These are phyloP conservation scores for Periophthalmodon schlosseri DNA, from an alignment of 2,113 vertebrate species.

Conservation along the genomic window DNA sequence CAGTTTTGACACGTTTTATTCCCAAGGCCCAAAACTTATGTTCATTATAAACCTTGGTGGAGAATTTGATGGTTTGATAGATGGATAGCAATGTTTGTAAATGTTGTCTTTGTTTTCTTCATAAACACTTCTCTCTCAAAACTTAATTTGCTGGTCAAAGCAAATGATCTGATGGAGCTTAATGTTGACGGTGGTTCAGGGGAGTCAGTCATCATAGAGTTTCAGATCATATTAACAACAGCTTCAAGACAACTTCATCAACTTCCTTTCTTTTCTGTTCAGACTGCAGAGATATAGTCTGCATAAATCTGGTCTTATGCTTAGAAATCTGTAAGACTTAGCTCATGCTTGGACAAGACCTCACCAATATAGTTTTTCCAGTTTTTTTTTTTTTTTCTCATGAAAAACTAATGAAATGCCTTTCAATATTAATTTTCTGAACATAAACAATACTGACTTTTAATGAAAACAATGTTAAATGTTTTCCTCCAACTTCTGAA, in stretches of 20 bases:
- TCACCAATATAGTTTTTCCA: no score
- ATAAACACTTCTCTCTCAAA: slow-evolving; percentile 10
- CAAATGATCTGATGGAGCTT: background rate
- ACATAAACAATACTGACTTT: no score
- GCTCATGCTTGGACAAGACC: background rate
- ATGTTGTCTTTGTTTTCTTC: slow-evolving; percentile 25
- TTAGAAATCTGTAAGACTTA: background rate
- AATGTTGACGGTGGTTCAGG: slow-evolving; percentile 24
- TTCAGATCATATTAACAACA: slow-evolving; percentile 20
- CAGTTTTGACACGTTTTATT: background rate
- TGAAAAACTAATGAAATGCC: no score
- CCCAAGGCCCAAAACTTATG: background rate
- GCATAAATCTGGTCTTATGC: slow-evolving; percentile 20
- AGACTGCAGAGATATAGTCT: slow-evolving; percentile 11
- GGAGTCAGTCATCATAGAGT: slow-evolving; percentile 16
- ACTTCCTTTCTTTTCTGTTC: slow-evolving; percentile 1
- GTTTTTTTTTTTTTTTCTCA: no score
- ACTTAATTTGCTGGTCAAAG: slow-evolving; percentile 22
- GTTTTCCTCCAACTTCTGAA: no score
- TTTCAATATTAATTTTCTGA: no score
- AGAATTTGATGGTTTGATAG: slow-evolving; percentile 9
- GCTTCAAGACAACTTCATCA: slow-evolving; percentile 26
- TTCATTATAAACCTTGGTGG: background rate
- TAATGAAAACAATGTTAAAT: no score
- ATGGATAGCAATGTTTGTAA: slow-evolving; percentile 1